phyloP scores from a whole-genome alignment of 2,113 vertebrate genomes.

The Callaeas wilsoni region DNA sequence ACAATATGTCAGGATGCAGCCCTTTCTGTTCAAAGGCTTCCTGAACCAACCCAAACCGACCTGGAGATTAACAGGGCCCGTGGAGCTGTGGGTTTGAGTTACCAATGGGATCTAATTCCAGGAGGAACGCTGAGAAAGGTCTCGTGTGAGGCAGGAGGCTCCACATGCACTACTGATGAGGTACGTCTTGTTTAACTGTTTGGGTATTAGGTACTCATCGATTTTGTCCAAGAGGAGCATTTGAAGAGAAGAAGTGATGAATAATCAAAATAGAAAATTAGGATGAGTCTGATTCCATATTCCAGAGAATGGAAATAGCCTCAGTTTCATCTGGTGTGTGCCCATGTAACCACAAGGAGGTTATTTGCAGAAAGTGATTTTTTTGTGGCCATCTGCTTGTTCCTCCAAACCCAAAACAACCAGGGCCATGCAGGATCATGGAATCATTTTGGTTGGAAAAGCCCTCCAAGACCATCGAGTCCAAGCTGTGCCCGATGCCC shows the following conservation, averaged over 20 bases:
- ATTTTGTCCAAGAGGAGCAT: neutral
- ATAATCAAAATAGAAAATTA: neutral
- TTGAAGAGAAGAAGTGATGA: neutral
- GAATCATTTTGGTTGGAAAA: neutral
- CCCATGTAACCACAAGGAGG: neutral
- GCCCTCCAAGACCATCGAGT: rapidly evolving
- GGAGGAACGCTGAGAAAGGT: neutral
- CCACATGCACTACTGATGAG: neutral
- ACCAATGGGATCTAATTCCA: neutral
- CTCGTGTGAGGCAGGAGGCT: neutral
- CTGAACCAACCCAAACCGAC: neutral
- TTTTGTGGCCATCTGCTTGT: neutral
- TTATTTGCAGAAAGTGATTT: neutral
- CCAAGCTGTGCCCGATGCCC: rapidly evolving
- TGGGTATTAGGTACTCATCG: neutral
- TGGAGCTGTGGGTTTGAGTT: neutral
- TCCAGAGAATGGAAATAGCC: neutral
- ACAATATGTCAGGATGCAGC: slow-evolving; percentile 30
- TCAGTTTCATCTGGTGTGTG: neutral
- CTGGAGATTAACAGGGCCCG: neutral
- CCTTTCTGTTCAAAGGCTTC: slow-evolving; percentile 1
- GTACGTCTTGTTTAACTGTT: neutral
- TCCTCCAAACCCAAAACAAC: neutral
- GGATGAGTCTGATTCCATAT: neutral
- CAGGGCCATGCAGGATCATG: neutral